A percentile compares a stretch with the other conserved stretches of the same genome.
Conservation (phyloP, 1,140 invertebrate genomes). For the Zophobas morio region DNA sequence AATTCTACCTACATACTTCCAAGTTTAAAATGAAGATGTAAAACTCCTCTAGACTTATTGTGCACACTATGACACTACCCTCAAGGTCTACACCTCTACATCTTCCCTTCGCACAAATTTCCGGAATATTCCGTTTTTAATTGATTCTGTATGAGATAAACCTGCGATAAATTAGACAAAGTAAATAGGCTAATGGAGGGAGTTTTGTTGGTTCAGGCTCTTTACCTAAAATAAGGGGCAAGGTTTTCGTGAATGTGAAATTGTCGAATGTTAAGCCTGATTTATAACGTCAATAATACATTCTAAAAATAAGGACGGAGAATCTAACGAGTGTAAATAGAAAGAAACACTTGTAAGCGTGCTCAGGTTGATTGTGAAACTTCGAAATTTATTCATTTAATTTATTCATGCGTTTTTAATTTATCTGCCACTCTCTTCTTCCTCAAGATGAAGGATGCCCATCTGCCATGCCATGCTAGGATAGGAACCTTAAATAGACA, state of each 20-base stretch:
- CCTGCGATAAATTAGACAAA: slow-evolving; percentile 23
- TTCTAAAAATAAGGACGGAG: slow-evolving; percentile 32
- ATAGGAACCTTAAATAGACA: no score
- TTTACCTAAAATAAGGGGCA: slow-evolving; percentile 27
- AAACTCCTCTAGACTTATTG: slow-evolving; percentile 36
- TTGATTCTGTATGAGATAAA: slow-evolving; percentile 42
- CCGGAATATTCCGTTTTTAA: slow-evolving; percentile 3
- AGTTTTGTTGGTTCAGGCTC: slow-evolving; percentile 38
- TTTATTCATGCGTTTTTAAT: no score
- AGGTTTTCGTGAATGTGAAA: slow-evolving; percentile 30
- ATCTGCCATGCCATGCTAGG: no score
- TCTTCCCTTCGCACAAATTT: slow-evolving; percentile 5
- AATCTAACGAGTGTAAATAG: neutral
- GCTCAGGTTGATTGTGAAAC: neutral
- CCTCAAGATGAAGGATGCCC: no score
- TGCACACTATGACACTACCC: no score
- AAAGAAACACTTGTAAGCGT: slow-evolving; percentile 2
- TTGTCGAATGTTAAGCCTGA: slow-evolving; percentile 41
- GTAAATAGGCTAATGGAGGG: slow-evolving; percentile 30
- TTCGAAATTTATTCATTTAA: neutral
- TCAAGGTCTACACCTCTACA: neutral
- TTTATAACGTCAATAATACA: slow-evolving; percentile 15
- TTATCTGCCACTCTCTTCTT: no score
- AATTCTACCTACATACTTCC: slow-evolving; percentile 57
- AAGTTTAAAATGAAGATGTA: slow-evolving; percentile 59